Conservation (phyloP, 2,888 invertebrate species). For the Synanthedon tipuliformis region DNA sequence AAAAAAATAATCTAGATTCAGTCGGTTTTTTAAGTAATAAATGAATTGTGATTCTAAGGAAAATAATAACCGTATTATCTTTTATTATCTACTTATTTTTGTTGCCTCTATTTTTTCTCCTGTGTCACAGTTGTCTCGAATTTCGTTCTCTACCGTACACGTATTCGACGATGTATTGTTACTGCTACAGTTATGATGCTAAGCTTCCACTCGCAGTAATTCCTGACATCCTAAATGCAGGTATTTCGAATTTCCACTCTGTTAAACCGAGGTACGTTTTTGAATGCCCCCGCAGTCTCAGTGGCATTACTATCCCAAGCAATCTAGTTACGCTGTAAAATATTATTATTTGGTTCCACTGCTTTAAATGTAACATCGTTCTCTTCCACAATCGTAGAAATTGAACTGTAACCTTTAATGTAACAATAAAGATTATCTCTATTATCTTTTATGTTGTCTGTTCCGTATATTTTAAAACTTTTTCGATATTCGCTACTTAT, state of each 20-base stretch:
- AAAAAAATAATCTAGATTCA: too few species aligned
- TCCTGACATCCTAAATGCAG: slow-evolving; percentile 15
- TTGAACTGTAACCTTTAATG: slow-evolving; percentile 7
- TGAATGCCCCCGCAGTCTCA: slow-evolving; percentile 10
- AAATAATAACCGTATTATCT: too few species aligned
- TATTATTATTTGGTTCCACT: slow-evolving; percentile 12
- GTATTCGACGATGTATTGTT: slow-evolving; percentile 8
- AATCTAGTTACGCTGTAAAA: slow-evolving; percentile 13
- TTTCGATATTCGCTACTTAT: not conserved
- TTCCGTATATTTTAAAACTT: not conserved
- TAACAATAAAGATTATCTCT: not conserved
- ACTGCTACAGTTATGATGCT: slow-evolving; percentile 9
- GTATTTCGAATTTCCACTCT: slow-evolving; percentile 13
- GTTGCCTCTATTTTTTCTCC: not conserved
- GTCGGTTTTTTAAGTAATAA: too few species aligned
- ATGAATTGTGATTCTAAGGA: too few species aligned
- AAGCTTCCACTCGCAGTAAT: slow-evolving; percentile 2
- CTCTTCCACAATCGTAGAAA: slow-evolving; percentile 10
- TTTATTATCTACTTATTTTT: too few species aligned
- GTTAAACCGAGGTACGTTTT: slow-evolving; percentile 17
- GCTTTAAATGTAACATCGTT: slow-evolving; percentile 8
- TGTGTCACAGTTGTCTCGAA: slow-evolving; percentile 2
- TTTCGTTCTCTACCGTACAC: not conserved
- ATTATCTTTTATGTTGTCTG: not conserved
- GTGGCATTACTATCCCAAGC: slow-evolving; percentile 6